Evolutionary conservation across 2,113 vertebrate species (phyloP).

Genomic region (Ursus arctos): DNA sequence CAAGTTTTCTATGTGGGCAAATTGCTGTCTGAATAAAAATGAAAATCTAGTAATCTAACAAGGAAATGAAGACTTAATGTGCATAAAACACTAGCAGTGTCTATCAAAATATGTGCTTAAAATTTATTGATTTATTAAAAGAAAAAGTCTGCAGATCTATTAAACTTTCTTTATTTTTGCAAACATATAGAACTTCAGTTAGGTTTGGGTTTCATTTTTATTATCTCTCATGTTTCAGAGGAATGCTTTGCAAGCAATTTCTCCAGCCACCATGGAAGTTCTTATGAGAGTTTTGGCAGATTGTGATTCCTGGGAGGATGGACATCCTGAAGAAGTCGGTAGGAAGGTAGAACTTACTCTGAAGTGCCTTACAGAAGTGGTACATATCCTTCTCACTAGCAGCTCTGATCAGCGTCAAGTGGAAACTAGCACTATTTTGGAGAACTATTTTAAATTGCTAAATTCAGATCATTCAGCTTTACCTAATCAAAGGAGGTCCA

Average conservation of each 20-base stretch:
- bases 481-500: conserved; percentile 88
- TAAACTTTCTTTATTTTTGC: conserved; percentile 36
- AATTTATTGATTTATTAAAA: conserved; percentile 36
- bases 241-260: conserved; percentile 97
- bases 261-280: conserved; percentile 99
- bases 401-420: conserved; percentile 99
- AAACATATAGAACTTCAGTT: neutral
- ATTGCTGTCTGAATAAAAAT: neutral
- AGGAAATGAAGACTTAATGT: conserved; percentile 10
- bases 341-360: conserved; percentile 95
- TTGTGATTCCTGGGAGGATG: conserved; percentile 91
- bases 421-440: conserved; percentile 95
- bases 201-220: conserved; percentile 44
- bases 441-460: conserved; percentile 98
- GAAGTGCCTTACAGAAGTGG: conserved; percentile 97
- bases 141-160: neutral
- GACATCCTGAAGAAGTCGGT: conserved; percentile 93
- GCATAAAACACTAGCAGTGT: neutral
- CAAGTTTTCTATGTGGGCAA: neutral
- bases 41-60: neutral
- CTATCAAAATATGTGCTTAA: neutral
- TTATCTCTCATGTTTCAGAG: conserved; percentile 87
- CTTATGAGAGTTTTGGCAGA: conserved; percentile 96
- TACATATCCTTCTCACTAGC: conserved; percentile 95
- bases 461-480: conserved; percentile 96